Base-by-base conservation (phyloP, 1,140 invertebrate species). In the Uloborus diversus region DNA sequence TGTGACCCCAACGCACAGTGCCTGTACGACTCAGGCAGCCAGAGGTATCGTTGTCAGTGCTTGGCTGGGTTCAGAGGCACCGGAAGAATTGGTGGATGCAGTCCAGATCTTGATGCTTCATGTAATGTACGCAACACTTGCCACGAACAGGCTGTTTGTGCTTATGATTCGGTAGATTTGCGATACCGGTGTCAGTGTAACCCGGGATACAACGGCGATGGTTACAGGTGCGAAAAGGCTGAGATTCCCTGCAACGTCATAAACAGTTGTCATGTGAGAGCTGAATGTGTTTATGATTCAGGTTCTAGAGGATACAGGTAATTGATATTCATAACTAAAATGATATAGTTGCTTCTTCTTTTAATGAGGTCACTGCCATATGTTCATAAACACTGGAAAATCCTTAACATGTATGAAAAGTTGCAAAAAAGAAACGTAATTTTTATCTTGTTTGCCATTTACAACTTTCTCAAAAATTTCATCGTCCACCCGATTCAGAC, bases 51-150 rank as follows among this genome's bases (percentile, higher is more conserved):
- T 13, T 91, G 91, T 83, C 83, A 87, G 66, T 91, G 90, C 82
- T 83, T 86, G 53, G 86, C 89, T 27, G 94, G 94, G n/a, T 97
- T 91, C 85, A 89, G 91, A 82, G 94, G 94, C 27, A 92, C 95
- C 85, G 94, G 94, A 9, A 90, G 90, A 78, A 89, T 89, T 82
- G 71, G 59, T 95, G 94, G 83, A 87, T 87, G 79, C 90, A 88
- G 62, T 87, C 88, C 84, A 88, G 90, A 81, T n/a, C 27, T 28
- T 13, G 47, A 71, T 32, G 83, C 78, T 35, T 70, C 30, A 2
- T 97, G 96, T 84, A 92, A 96, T 82, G 87, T 93, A 5, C 84
- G 92, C 0, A 92, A 94, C 84, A 95, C 96, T 85, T 98, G 96
- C 86, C 92, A 92, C 69, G 82, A 86, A 4, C 91, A 96, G 84